Evolutionary conservation across 2,113 vertebrate genomes (phyloP).

Genomic region (Plotosus lineatus): DNA sequence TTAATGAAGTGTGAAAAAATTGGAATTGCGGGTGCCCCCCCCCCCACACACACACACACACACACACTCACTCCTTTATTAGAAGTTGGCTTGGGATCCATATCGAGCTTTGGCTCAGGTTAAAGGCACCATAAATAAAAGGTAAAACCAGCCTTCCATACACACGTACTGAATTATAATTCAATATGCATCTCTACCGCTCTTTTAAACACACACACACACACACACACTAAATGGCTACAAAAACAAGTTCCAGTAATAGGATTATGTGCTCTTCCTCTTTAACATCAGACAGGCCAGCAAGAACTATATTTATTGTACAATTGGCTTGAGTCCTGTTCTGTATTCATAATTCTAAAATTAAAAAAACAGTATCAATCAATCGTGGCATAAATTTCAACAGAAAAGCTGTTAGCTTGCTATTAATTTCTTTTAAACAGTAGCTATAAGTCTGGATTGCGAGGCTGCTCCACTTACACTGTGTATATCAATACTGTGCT

Average conservation of each 20-base stretch:
- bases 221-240: conserved; percentile 46
- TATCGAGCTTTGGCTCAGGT: conserved; percentile 74
- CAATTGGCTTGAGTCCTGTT: not conserved
- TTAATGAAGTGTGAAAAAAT: conserved; percentile 26
- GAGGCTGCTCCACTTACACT: not conserved
- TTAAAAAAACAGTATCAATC: not conserved
- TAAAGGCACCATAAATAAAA: conserved; percentile 83
- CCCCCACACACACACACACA: conserved; percentile 29
- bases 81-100: conserved; percentile 70
- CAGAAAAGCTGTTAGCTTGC: not conserved
- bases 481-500: too few species aligned
- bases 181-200: conserved; percentile 79
- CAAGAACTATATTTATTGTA: not conserved
- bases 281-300: conserved; percentile 10
- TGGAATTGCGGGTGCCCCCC: not conserved
- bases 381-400: not conserved
- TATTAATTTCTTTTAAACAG: not conserved
- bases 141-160: conserved; percentile 71
- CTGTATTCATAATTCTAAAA: not conserved
- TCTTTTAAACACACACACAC: conserved; percentile 36
- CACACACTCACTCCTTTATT: conserved; percentile 60
- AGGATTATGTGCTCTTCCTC: conserved; percentile 56
- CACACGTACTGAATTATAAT: conserved; percentile 74
- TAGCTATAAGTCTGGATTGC: not conserved
- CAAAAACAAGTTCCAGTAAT: conserved; percentile 67